Conservation (phyloP, 2,888 invertebrate genomes). For the Leptinotarsa haldemani region DNA sequence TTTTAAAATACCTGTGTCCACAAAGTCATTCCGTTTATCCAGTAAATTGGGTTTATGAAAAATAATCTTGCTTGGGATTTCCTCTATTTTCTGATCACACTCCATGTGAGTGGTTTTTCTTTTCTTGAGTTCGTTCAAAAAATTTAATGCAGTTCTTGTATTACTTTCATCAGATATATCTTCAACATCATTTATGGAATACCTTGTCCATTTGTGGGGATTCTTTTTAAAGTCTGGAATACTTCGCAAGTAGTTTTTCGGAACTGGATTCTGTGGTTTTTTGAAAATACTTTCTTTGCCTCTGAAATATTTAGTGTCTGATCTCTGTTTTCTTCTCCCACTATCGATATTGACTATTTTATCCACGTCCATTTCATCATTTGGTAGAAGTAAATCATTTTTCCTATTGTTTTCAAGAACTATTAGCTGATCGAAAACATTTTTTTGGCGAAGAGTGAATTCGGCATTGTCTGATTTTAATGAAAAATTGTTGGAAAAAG, state of each 20-base stretch:
- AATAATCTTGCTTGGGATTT: slow-evolving; percentile 57
- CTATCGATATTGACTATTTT: slow-evolving; percentile 29
- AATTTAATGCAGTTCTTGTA: slow-evolving; percentile 81
- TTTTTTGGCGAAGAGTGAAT: slow-evolving; percentile 73
- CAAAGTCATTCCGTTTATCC: slow-evolving; percentile 25
- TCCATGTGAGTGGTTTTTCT: slow-evolving; percentile 43
- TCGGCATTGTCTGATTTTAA: slow-evolving; percentile 55
- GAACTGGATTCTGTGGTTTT: slow-evolving; percentile 75
- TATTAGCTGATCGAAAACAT: slow-evolving; percentile 76
- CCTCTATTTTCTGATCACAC: slow-evolving; percentile 33
- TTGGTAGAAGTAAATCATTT: slow-evolving; percentile 25
- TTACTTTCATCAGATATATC: slow-evolving; percentile 86
- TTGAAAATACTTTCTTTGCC: slow-evolving; percentile 85
- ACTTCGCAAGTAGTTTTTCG: slow-evolving; percentile 62
- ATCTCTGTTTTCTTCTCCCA: slow-evolving; percentile 58
- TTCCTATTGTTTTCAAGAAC: slow-evolving; percentile 68
- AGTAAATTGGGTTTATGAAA: slow-evolving; percentile 55
- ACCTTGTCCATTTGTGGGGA: slow-evolving; percentile 86
- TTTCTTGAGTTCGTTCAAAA: slow-evolving; percentile 75
- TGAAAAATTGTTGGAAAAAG: slow-evolving; percentile 37
- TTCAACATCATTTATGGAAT: slow-evolving; percentile 82
- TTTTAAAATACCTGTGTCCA: slow-evolving; percentile 58
- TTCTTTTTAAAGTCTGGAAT: slow-evolving; percentile 74
- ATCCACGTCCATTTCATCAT: slow-evolving; percentile 45
- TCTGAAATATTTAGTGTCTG: slow-evolving; percentile 73